A percentile compares a stretch with the other conserved stretches of the same genome.
Conservation (phyloP, 2,113 vertebrate species). For the Calypte anna region DNA sequence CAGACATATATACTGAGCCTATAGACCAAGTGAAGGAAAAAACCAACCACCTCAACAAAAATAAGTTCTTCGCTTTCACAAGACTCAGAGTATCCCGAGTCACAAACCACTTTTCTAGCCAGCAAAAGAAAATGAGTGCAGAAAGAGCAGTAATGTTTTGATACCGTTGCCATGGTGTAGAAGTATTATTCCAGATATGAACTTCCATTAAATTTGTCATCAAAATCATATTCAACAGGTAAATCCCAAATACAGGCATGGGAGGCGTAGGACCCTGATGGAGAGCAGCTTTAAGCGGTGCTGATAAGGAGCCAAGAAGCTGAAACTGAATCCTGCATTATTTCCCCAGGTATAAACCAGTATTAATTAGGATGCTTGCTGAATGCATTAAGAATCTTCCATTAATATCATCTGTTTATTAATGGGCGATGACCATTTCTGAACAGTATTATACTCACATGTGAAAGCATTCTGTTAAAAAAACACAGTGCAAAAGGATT, state of each 20-base stretch:
- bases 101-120: background rate
- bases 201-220: background rate
- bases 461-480: slow-evolving; percentile 32
- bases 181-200: slow-evolving; percentile 28
- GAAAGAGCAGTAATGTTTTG: background rate
- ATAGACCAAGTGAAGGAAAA: background rate
- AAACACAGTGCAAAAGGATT: slow-evolving; percentile 6
- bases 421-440: background rate
- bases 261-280: background rate
- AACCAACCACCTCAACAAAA: background rate
- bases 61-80: background rate
- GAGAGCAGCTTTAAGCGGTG: background rate
- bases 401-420: slow-evolving; percentile 37
- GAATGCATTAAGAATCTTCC: slow-evolving; percentile 27
- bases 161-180: background rate
- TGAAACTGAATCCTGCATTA: background rate
- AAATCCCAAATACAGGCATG: background rate
- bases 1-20: background rate
- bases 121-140: background rate
- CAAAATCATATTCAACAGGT: slow-evolving; percentile 18
- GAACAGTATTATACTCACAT: slow-evolving; percentile 9
- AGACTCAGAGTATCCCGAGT: background rate
- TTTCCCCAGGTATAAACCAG: background rate
- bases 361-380: background rate
- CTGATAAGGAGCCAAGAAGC: background rate